These are phyloP conservation scores for Pelecanoides urinatrix DNA, from an alignment of 2,113 vertebrate genomes.

Conservation along the genomic window DNA sequence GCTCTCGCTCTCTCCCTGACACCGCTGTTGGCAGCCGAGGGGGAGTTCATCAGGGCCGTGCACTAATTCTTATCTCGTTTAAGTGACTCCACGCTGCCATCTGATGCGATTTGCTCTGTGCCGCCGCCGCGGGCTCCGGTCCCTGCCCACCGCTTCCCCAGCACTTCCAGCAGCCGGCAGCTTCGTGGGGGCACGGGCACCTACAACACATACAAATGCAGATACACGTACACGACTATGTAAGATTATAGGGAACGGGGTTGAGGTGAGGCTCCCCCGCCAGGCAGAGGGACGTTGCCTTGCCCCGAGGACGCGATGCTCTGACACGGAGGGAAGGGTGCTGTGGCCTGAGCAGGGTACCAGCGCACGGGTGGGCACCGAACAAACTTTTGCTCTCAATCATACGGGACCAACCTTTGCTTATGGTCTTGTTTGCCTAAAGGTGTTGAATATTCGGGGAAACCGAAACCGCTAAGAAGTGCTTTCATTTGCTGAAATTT, in stretches of 20 bases:
- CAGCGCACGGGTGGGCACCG: rapidly evolving
- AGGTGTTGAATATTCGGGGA: background rate
- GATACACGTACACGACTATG: rapidly evolving
- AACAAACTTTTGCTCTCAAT: rapidly evolving
- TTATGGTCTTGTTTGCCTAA: background rate
- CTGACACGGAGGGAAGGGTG: background rate
- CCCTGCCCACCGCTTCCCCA: background rate
- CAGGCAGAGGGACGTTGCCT: background rate
- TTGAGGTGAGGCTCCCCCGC: background rate
- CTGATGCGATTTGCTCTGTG: constrained; percentile 64
- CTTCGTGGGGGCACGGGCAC: background rate
- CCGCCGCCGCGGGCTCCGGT: background rate
- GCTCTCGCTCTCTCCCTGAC: constrained; percentile 66
- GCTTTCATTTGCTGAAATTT: background rate
- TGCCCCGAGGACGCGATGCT: background rate
- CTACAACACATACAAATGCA: background rate
- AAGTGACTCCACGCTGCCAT: constrained; percentile 71
- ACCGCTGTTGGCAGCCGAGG: constrained; percentile 54
- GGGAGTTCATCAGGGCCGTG: constrained; percentile 64
- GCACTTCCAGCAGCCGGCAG: constrained; percentile 54
- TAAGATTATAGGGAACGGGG: rapidly evolving
- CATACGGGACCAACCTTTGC: rapidly evolving
- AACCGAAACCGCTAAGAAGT: background rate
- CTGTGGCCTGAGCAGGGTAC: background rate
- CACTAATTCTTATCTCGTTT: constrained; percentile 72